Percentiles rank a stretch among this genome's conserved stretches.
Conservation (phyloP, 1,140 invertebrate species). For the Ladona fulva region DNA sequence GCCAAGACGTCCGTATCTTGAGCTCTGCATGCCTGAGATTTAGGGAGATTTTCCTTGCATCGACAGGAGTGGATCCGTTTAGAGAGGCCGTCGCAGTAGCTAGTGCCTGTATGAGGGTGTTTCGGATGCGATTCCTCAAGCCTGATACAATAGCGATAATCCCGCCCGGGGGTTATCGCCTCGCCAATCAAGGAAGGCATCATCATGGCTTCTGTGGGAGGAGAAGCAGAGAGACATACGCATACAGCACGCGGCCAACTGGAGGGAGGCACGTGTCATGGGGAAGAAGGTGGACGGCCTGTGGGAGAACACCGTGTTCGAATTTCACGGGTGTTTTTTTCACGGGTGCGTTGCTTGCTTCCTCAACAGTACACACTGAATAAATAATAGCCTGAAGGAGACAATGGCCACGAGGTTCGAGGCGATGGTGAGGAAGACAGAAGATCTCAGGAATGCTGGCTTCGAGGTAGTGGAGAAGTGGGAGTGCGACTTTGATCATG, state of each 20-base stretch:
- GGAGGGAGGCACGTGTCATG: too few species aligned
- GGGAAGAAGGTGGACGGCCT: too few species aligned
- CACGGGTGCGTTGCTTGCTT: slow-evolving; percentile 16
- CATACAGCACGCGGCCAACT: slow-evolving; percentile 15
- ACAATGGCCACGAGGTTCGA: too few species aligned
- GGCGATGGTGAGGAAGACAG: too few species aligned
- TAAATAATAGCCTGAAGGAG: too few species aligned
- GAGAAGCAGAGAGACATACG: not conserved
- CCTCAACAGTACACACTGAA: too few species aligned
- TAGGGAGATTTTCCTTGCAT: too few species aligned
- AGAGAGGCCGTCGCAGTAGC: slow-evolving; percentile 17
- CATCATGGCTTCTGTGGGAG: slow-evolving; percentile 14
- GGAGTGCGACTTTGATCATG: too few species aligned
- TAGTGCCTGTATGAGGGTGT: slow-evolving; percentile 18
- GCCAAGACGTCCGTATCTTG: too few species aligned
- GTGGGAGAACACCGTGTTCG: not conserved
- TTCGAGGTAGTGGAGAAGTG: too few species aligned
- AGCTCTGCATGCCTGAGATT: too few species aligned
- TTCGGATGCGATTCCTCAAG: slow-evolving; percentile 15
- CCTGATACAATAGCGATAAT: slow-evolving; percentile 16
- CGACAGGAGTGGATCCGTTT: slow-evolving; percentile 21
- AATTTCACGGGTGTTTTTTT: slow-evolving; percentile 22
- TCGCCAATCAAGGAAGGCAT: slow-evolving; percentile 11
- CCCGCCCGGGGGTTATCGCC: slow-evolving; percentile 15
- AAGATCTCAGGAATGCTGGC: too few species aligned